A percentile compares a stretch with the other conserved stretches of the same genome.
phyloP scores from a whole-genome alignment of 2,888 invertebrate species.

The Chorisops tibialis region DNA sequence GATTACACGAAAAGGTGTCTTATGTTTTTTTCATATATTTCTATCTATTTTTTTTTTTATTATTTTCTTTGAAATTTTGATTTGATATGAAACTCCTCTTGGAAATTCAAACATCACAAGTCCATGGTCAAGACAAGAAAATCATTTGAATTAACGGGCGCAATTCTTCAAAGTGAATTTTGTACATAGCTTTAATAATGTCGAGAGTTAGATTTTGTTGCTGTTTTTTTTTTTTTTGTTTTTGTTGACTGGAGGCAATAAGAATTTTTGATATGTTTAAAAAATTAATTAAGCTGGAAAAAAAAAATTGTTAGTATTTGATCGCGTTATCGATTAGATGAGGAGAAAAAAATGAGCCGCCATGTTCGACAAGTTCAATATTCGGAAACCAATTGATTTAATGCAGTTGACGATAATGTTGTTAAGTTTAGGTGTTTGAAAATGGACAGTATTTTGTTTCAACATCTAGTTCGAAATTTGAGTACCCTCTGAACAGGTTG shows the following conservation, averaged over 20 bases:
- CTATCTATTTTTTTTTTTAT: background rate
- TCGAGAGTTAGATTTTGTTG: constrained; percentile 2
- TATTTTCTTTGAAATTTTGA: background rate
- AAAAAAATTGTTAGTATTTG: background rate
- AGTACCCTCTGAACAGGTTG: too few relatives aligned
- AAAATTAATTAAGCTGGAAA: constrained; percentile 17
- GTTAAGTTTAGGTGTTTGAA: too few relatives aligned
- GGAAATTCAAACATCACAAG: background rate
- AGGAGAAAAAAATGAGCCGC: too few relatives aligned
- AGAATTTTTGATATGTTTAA: constrained; percentile 10
- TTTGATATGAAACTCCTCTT: background rate
- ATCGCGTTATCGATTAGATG: background rate
- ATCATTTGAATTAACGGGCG: constrained; percentile 2
- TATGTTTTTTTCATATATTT: constrained; percentile 7
- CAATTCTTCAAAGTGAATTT: constrained; percentile 8
- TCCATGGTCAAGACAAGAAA: constrained; percentile 6
- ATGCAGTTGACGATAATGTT: background rate
- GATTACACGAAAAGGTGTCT: constrained; percentile 23
- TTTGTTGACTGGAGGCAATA: background rate
- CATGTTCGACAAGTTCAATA: constrained; percentile 6
- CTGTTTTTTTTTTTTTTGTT: background rate
- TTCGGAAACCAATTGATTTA: constrained; percentile 2
- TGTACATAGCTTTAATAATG: constrained; percentile 16
- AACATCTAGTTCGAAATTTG: too few relatives aligned
- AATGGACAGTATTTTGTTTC: too few relatives aligned